Percentiles rank a stretch among this genome's conserved stretches.
Conservation (phyloP, 2,888 invertebrate genomes). For the Fabriciana adippe region DNA sequence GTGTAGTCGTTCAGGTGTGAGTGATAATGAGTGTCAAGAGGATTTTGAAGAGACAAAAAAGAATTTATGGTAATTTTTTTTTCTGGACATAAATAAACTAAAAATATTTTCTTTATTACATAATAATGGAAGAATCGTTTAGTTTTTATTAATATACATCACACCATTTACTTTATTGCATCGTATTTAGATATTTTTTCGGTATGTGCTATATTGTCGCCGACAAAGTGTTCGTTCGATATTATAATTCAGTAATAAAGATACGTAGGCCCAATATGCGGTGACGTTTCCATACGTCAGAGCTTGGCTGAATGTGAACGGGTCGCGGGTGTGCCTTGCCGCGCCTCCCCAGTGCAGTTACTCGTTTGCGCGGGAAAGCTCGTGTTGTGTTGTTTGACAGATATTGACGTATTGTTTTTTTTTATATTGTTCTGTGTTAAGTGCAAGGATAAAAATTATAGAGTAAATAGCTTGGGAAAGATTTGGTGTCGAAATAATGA, state of each 20-base stretch:
- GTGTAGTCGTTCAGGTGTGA: conserved; percentile 23
- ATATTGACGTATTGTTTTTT: conserved; percentile 16
- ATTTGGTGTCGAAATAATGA: conserved; percentile 6
- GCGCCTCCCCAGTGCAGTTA: conserved; percentile 56
- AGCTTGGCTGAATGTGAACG: conserved; percentile 37
- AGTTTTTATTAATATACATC: not conserved
- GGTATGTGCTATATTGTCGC: conserved; percentile 13
- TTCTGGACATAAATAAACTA: not conserved
- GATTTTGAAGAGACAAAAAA: conserved; percentile 40
- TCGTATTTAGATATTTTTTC: conserved; percentile 7
- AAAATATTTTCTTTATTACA: not conserved
- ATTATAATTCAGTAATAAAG: conserved; percentile 30
- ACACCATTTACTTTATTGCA: not conserved
- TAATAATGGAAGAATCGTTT: not conserved
- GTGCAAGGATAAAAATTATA: not conserved
- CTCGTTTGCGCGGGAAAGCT: conserved; percentile 49
- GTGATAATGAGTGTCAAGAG: conserved; percentile 35
- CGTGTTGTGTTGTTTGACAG: conserved; percentile 41
- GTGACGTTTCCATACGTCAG: conserved; percentile 43
- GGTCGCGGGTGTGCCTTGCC: conserved; percentile 53
- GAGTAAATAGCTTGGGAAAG: not conserved
- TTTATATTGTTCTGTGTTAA: not conserved
- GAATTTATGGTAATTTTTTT: conserved; percentile 38
- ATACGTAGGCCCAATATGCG: conserved; percentile 32
- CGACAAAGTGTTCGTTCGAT: conserved; percentile 26